phyloP scores from a whole-genome alignment of 2,797 vertebrate species.

The Centroberyx gerrardi region DNA sequence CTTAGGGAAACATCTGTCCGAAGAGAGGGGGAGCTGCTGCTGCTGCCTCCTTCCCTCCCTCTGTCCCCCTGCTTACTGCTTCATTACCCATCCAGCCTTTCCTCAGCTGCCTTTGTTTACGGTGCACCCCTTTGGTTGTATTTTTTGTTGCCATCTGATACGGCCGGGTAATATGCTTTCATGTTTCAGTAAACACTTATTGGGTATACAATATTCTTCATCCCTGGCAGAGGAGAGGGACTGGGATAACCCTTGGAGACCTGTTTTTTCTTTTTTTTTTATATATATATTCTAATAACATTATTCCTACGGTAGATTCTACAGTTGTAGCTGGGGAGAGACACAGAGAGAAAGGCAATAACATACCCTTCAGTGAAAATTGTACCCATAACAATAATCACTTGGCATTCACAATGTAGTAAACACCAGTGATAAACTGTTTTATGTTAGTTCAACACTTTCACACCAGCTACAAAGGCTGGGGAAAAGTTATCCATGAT shows the following conservation, averaged over 20 bases:
- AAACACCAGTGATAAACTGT: neutral
- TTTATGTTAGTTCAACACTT: neutral
- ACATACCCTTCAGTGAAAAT: neutral
- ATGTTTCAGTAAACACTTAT: constrained; percentile 55
- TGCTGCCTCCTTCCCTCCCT: constrained; percentile 68
- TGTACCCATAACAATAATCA: neutral
- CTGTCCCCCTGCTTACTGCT: constrained; percentile 39
- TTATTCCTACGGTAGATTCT: constrained; percentile 15
- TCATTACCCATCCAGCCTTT: constrained; percentile 54
- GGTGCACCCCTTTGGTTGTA: constrained; percentile 16
- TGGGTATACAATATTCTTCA: constrained; percentile 31
- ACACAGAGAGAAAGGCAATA: neutral
- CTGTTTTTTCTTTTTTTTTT: neutral
- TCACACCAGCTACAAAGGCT: neutral
- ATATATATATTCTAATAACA: constrained; percentile 9
- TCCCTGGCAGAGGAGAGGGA: constrained; percentile 25
- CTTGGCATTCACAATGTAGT: neutral
- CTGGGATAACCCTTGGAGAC: constrained; percentile 23
- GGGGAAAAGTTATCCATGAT: neutral
- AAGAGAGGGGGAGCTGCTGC: constrained; percentile 39
- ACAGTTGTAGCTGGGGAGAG: neutral
- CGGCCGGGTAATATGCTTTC: constrained; percentile 39
- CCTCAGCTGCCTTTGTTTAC: constrained; percentile 57
- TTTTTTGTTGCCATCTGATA: constrained; percentile 38
- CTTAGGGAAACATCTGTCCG: constrained; percentile 74